These are phyloP conservation scores for Zapus hudsonius DNA, from an alignment of 2,113 vertebrate species.

Conservation along the genomic window DNA sequence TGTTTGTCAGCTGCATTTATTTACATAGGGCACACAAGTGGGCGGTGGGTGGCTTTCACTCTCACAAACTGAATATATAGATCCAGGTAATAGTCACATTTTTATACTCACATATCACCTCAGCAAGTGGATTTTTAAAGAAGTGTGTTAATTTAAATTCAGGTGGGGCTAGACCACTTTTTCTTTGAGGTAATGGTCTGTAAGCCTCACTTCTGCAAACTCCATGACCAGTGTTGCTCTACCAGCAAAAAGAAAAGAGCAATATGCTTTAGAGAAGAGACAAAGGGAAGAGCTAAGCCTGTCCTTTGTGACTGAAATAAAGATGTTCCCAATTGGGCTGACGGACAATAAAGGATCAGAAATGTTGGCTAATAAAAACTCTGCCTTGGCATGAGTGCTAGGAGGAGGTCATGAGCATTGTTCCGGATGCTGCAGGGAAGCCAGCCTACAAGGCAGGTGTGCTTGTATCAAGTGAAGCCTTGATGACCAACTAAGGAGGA, in stretches of 20 bases:
- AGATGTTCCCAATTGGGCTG: background rate
- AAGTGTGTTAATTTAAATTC: background rate
- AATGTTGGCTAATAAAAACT: background rate
- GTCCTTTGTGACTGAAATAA: background rate
- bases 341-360: background rate
- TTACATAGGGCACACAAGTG: background rate
- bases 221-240: background rate
- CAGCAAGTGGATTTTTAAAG: background rate
- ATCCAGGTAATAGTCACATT: background rate
- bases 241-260: background rate
- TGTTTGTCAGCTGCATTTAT: background rate
- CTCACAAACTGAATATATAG: background rate
- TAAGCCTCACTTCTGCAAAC: background rate
- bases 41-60: background rate
- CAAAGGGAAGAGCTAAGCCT: background rate
- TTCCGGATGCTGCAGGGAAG: background rate
- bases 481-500: background rate
- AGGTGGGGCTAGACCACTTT: background rate
- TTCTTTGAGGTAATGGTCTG: background rate
- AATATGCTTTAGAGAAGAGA: background rate
- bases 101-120: slow-evolving; percentile 21
- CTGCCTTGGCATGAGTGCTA: background rate
- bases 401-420: background rate
- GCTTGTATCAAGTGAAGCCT: background rate
- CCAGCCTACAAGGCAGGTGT: background rate